These are phyloP conservation scores for Peromyscus melanophrys DNA, from an alignment of 2,797 vertebrate species.

Conservation along the genomic window DNA sequence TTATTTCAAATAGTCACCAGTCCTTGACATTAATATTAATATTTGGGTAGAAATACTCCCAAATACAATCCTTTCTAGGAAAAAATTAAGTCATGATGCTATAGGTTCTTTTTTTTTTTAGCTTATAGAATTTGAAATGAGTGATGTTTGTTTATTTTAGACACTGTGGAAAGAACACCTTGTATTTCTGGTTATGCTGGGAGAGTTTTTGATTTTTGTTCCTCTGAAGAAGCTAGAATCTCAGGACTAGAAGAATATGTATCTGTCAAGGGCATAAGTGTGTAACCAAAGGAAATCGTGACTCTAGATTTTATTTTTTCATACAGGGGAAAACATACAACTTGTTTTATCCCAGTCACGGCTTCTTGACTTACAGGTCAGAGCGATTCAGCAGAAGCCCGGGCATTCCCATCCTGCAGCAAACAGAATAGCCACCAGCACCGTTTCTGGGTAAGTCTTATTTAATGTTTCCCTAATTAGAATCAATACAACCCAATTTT, in stretches of 20 bases:
- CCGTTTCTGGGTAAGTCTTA: conserved; percentile 96
- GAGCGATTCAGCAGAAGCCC: conserved; percentile 74
- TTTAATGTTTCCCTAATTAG: conserved; percentile 99
- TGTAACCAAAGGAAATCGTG: neutral
- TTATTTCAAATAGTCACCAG: conserved; percentile 19
- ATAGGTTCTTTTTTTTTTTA: neutral
- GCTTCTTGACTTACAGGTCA: conserved; percentile 20
- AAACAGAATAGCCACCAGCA: conserved; percentile 90
- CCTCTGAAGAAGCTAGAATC: conserved; percentile 63
- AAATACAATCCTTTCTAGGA: neutral
- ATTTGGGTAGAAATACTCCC: neutral
- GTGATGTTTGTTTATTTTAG: neutral
- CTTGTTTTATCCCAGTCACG: neutral
- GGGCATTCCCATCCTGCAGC: conserved; percentile 86
- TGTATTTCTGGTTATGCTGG: conserved; percentile 44
- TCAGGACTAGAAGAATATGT: conserved; percentile 57
- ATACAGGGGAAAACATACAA: neutral
- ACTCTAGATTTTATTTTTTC: conserved; percentile 37
- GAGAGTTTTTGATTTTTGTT: conserved; percentile 67
- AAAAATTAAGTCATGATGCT: neutral
- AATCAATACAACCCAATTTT: conserved; percentile 99
- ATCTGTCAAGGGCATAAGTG: neutral
- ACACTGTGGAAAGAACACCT: conserved; percentile 34
- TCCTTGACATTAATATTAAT: neutral
- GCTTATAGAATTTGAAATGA: neutral